These are phyloP conservation scores for Neopelma chrysocephalum DNA, from an alignment of 2,797 vertebrate species.

Conservation along the genomic window DNA sequence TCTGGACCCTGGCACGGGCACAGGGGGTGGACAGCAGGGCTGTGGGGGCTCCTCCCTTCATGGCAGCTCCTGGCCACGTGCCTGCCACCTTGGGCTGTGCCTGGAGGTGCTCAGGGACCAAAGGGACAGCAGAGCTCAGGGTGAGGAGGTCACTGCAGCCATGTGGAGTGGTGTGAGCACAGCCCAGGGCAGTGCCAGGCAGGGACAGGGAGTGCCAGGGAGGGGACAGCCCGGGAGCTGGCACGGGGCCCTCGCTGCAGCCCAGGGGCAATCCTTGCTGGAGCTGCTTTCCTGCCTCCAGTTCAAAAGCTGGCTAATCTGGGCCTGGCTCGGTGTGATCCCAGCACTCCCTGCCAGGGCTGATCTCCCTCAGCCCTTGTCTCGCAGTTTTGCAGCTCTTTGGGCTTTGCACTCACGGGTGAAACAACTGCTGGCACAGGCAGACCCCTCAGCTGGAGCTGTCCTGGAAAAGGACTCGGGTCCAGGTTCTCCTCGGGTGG, in stretches of 20 bases:
- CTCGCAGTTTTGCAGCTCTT: neutral
- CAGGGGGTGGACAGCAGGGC: neutral
- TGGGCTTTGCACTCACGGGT: neutral
- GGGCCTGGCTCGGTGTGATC: neutral
- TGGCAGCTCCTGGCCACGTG: neutral
- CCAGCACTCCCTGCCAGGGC: neutral
- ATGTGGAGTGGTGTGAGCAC: neutral
- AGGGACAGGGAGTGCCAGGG: neutral
- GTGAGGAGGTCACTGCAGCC: neutral
- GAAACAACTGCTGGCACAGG: neutral
- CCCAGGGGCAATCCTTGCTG: neutral
- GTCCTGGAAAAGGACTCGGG: neutral
- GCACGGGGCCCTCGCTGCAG: accelerated
- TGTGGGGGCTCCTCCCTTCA: neutral
- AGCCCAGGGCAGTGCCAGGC: neutral
- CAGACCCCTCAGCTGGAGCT: neutral
- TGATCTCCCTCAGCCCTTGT: neutral
- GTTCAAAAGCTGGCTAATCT: neutral
- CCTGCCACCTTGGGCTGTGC: neutral
- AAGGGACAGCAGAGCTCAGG: neutral
- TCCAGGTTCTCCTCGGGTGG: neutral
- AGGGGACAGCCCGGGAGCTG: neutral
- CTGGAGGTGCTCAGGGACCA: neutral
- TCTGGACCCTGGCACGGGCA: neutral
- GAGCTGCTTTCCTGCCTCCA: neutral